Percentiles rank a stretch among this genome's conserved stretches.
Evolutionary conservation across 92 coral and sea anemone species (phyloP).

Genomic region (Zoanthus gigantus): DNA sequence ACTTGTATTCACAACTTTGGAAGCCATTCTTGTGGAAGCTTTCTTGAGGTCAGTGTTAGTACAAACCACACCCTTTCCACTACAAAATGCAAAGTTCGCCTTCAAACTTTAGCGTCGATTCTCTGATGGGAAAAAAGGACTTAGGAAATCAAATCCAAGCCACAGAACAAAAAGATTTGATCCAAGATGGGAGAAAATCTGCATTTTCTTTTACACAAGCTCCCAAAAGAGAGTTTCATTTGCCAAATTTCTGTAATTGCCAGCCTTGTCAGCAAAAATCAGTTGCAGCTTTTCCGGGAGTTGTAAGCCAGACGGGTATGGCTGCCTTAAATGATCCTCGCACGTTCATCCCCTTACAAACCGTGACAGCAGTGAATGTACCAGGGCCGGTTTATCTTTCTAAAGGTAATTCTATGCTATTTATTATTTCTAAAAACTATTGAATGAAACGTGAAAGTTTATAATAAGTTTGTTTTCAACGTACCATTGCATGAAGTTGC

Average conservation of each 20-base stretch:
- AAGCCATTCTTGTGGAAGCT: background rate
- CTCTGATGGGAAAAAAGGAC: constrained; percentile 83
- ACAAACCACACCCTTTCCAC: constrained; percentile 29
- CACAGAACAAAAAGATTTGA: constrained; percentile 59
- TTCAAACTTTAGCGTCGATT: constrained; percentile 78
- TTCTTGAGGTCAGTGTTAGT: constrained; percentile 31
- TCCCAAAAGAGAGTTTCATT: constrained; percentile 78
- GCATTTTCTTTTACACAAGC: constrained; percentile 77
- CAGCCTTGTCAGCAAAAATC: constrained; percentile 89
- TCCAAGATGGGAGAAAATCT: constrained; percentile 71
- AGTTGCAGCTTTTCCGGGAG: constrained; percentile 75
- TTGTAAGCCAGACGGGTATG: constrained; percentile 68
- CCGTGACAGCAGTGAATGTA: constrained; percentile 76
- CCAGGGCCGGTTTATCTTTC: constrained; percentile 83
- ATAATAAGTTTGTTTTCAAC: background rate
- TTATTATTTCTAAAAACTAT: background rate
- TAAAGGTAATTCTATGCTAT: constrained; percentile 69
- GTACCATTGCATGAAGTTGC: no score
- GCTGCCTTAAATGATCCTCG: constrained; percentile 71
- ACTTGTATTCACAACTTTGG: constrained; percentile 1
- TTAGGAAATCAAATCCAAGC: constrained; percentile 49
- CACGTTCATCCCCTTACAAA: constrained; percentile 74
- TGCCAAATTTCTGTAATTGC: constrained; percentile 82
- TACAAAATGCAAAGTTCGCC: constrained; percentile 68
- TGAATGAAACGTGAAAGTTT: constrained; percentile 1